Conservation (phyloP, 1,140 invertebrate species). For the Drosophila virilis region DNA sequence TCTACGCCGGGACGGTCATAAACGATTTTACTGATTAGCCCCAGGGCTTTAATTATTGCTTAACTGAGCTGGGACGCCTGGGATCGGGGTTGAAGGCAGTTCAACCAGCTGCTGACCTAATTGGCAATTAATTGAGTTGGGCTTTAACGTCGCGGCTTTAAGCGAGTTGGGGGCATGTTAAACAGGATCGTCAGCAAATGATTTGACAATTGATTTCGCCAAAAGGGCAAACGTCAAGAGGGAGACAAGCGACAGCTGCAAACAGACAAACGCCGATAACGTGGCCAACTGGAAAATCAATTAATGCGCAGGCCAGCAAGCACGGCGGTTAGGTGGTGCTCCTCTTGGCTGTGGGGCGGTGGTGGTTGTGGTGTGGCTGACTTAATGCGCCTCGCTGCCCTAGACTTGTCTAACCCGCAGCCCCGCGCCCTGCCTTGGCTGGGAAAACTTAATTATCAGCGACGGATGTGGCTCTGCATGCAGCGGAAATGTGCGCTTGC, state of each 20-base stretch:
- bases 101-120: slow-evolving; percentile 25
- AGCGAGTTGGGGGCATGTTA: slow-evolving; percentile 6
- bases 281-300: slow-evolving; percentile 77
- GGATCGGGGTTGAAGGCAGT: neutral
- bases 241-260: slow-evolving; percentile 47
- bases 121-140: slow-evolving; percentile 46
- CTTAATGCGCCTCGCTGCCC: slow-evolving; percentile 40
- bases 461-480: slow-evolving; percentile 74
- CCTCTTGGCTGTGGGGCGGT: neutral
- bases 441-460: slow-evolving; percentile 77
- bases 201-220: slow-evolving; percentile 27
- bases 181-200: slow-evolving; percentile 15
- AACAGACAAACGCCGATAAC: slow-evolving; percentile 69
- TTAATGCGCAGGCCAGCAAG: slow-evolving; percentile 63
- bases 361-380: slow-evolving; percentile 20
- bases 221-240: slow-evolving; percentile 3
- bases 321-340: slow-evolving; percentile 20
- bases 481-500: slow-evolving; percentile 63
- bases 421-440: neutral
- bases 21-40: slow-evolving; percentile 15
- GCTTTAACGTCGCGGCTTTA: slow-evolving; percentile 10
- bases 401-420: neutral
- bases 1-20: too few species aligned
- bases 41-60: neutral
- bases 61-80: slow-evolving; percentile 14